Base-by-base conservation (phyloP, 2,797 vertebrate species). In the Sylvilagus floridanus region DNA sequence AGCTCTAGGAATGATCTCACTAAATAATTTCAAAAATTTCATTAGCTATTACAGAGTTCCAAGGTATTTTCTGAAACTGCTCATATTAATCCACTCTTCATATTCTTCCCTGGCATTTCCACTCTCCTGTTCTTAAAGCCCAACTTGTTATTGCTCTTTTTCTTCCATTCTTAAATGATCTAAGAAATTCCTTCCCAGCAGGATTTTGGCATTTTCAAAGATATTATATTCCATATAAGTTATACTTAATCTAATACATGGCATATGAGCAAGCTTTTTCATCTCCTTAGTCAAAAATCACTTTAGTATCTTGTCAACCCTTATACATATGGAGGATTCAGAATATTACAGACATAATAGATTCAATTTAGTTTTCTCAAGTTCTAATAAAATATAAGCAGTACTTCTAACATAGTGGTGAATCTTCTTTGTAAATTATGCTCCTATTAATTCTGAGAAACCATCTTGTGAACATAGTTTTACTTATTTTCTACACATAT, bases 301-400 rank as follows among this genome's bases (percentile, higher is more conserved):
- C 35, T 88, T 90, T 35, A 47, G 60, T 90, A 19, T 81, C 72
- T 93, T 95, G 88, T 72, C 71, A 91, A 26, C 35, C 93, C 68
- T 30, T 28, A 81, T 32, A 62, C 4, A 16, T 11, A 28, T 69
- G n/a, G 37, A 71, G 14, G 8, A 7, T 79, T 93, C 42, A 96
- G 68, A 88, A 60, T 65, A 69, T 9, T 30, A 71, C n/a, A 82
- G n/a, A 13, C 21, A 88, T 2, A 71, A 66, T 82, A 16, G 37
- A 84, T 88, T 72, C 30, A 89, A 60, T 30, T n/a, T 7, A n/a
- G 24, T 81, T 91, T 93, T 92, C 63, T 95, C 68, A 95, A 90
- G 30, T 13, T 85, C 26, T 76, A 78, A 84, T 69, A 90, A 95
- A 52, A 84, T 57, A 89, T 42, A 83, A 79, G 14, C n/a, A 83